Evolutionary conservation across 2,888 invertebrate genomes (phyloP), one percentile per base, ranked within the genome.

Genomic region (Nowickia ferox): DNA sequence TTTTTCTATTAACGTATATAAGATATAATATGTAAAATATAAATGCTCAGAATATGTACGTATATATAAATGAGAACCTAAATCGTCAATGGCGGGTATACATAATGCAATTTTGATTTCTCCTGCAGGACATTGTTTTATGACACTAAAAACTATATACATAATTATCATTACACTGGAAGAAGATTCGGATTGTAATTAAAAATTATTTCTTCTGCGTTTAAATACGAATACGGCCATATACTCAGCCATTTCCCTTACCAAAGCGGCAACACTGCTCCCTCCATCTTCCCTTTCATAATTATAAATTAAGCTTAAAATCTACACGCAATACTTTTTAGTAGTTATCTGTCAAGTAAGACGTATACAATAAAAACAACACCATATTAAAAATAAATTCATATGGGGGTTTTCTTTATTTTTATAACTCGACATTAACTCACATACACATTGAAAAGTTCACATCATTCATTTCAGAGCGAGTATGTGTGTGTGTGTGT

Each of bases 251-350:
- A 48, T 6, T n/a, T 46, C 46, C 4, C n/a, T 2, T 46, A 15
- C 46, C 8, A 0, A 68, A 6, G 9, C 30, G 80, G 72, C 65
- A 65, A 80, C 72, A 48, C 57, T 57, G 30, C 2, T 42, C 10
- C 11, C 2, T 42, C n/a, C 11, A 9, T 40, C 11, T 44, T 51
- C 11, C 53, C 51, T 81, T 80, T 77, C 15, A 57, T 79, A 53
- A 65, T 53, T 72, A 61, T 30, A 22, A 72, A 61, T 81, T 77
- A 81, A 84, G 76, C 76, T 77, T 81, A 72, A 81, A 61, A 81
- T 84, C 76, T 55, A 68, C 77, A 84, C 76, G 77, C 76, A 81
- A 76, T 19, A 61, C 53, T 68, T 61, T 81, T 59, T 46, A 19
- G n/a, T 51, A 71, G 40, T 76, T 76, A 80, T 59, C 65, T 77